Evolutionary conservation across 2,113 vertebrate genomes (phyloP), one percentile per base, ranked within the genome.

Genomic region (Spea multiplicata): DNA sequence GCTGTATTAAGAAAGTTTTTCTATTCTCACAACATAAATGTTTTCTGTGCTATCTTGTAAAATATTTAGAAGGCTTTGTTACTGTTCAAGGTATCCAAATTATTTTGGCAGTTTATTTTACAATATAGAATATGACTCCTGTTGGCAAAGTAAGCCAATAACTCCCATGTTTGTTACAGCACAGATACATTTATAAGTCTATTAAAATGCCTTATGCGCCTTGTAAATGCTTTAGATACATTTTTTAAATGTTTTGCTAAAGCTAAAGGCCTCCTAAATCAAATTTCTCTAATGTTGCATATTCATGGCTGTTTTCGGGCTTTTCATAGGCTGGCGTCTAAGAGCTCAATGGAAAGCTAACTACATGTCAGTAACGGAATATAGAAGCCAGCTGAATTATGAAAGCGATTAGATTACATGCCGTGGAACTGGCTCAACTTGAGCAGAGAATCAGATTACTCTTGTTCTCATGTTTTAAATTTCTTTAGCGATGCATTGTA

Each of bases 71-170:
- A 86, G 84, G 86, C 88, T 87, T 90, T 85, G 87, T 91, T 91
- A 89, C 84, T 87, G 82, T 82, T 82, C 49, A 85, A 90, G 85
- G 81, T 83, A 89, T 92, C 89, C 90, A 88, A 93, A 91, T 89
- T 91, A 89, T 92, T 90, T 83, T 92, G 89, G 90, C 87, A 84
- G 88, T 84, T 87, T 84, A 86, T 90, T 94, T 95, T 91, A 93
- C 84, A 88, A 86, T 86, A 86, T 80, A 88, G 85, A 85, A 86
- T 89, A 82, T 75, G 90, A 90, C 89, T 93, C 89, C 88, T 91
- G 84, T 90, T 86, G 74, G 72, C 85, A 86, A 83, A 89, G 85
- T 90, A 91, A 91, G 89, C 86, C 87, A 88, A 89, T 91, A 93
- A 92, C 86, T 88, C 84, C 85, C 86, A 85, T 89, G 89, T 89